These are phyloP conservation scores for Sander vitreus DNA, from an alignment of 2,113 vertebrate genomes.

Conservation along the genomic window DNA sequence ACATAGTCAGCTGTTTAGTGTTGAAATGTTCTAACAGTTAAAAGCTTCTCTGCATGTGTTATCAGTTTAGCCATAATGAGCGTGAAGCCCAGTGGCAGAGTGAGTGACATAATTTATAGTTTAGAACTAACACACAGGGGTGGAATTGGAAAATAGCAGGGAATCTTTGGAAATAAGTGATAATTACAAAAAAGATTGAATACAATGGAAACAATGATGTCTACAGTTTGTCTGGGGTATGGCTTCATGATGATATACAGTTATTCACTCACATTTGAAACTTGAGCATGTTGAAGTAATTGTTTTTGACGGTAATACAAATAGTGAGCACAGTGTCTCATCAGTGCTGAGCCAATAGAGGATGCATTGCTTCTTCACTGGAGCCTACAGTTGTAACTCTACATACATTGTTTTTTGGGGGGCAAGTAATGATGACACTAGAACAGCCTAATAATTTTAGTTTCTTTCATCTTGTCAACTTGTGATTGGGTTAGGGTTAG, in stretches of 20 bases:
- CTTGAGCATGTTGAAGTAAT: constrained; percentile 50
- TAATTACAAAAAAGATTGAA: constrained; percentile 36
- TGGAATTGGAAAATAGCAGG: constrained; percentile 57
- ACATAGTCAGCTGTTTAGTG: constrained; percentile 48
- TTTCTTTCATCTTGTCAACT: constrained; percentile 17
- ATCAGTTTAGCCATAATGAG: constrained; percentile 55
- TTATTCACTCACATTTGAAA: constrained; percentile 55
- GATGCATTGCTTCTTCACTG: constrained; percentile 8
- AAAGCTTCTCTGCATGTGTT: constrained; percentile 42
- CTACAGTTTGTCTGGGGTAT: constrained; percentile 21
- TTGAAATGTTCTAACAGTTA: constrained; percentile 47
- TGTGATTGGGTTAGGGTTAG: background rate
- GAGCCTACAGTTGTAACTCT: constrained; percentile 14
- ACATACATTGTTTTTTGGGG: background rate
- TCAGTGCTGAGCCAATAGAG: constrained; percentile 30
- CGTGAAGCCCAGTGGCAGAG: constrained; percentile 41
- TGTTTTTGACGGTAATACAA: constrained; percentile 45
- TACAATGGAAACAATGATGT: constrained; percentile 58
- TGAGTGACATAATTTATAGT: constrained; percentile 59
- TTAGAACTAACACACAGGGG: constrained; percentile 35
- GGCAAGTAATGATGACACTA: background rate
- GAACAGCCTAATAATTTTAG: background rate
- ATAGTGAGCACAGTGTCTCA: constrained; percentile 44
- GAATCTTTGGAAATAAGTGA: constrained; percentile 48
- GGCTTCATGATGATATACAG: constrained; percentile 31